Evolutionary conservation across 2,113 vertebrate genomes (phyloP), one percentile per base, ranked within the genome.

Genomic region (Lepisosteus oculatus): DNA sequence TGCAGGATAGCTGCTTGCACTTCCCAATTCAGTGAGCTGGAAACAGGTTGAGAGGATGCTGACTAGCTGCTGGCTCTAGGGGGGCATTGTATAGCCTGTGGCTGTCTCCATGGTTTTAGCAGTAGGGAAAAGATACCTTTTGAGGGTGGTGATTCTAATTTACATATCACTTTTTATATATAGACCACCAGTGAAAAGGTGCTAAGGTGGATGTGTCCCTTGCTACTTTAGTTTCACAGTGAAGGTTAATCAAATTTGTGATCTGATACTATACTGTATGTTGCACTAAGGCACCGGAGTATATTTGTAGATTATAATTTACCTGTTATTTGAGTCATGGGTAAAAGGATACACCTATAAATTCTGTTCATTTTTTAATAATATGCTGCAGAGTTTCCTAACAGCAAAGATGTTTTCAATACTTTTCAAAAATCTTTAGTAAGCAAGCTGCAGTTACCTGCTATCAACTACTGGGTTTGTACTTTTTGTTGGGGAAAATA

Each of bases 1-100:
- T 29, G 65, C 75, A 75, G 77, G 82, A 83, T 84, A 74, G 68
- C 86, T 79, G 69, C 80, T 78, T 61, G 80, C 70, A 85, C 89
- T 86, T 88, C 84, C 81, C 88, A 88, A 88, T 90, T 87, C 89
- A 90, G 72, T 89, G 90, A 92, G 80, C 88, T 77, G 84, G 87
- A 91, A 89, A 83, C 43, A 56, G 78, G 85, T 88, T 84, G 83
- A 86, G 83, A 83, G 79, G 82, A 86, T 78, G 78, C 79, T 69
- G 67, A 72, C 66, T 55, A 76, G 80, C 78, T 17, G 44, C 72
- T 74, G 77, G 72, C 3, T 0, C 70, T 77, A 79, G 72, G 67
- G 75, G 66, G 80, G 79, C 79, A 61, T 47, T 76, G 64, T 76
- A 62, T 76, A 77, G 76, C 76, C 68, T 76, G 51, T 75, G 77